Percentiles rank a stretch among this genome's conserved stretches.
Conservation (phyloP, 2,888 invertebrate species). For the Kuschelorhynchus macadamiae region DNA sequence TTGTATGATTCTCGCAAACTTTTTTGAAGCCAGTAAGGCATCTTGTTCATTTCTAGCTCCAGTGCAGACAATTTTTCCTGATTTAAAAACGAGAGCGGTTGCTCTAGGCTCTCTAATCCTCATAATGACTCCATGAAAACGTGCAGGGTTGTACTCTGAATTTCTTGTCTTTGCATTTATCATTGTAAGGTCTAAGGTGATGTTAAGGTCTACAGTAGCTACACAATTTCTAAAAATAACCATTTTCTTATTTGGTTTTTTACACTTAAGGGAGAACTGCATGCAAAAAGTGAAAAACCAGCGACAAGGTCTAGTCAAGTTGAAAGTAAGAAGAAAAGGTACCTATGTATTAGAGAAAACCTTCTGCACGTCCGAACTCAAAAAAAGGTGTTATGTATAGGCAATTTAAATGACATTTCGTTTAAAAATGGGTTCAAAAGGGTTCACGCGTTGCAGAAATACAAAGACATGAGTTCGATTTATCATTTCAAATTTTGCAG, state of each 20-base stretch:
- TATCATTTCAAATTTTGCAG: too few species aligned
- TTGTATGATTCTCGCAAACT: conserved; percentile 87
- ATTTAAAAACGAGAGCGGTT: conserved; percentile 82
- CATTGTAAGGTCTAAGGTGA: conserved; percentile 79
- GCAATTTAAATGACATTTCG: too few species aligned
- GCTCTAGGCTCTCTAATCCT: conserved; percentile 84
- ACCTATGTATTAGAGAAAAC: too few species aligned
- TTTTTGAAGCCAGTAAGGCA: conserved; percentile 82
- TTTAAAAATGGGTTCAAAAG: too few species aligned
- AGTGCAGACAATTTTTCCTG: conserved; percentile 87
- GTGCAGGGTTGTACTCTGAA: conserved; percentile 86
- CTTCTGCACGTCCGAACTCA: too few species aligned
- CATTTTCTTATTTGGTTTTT: neutral
- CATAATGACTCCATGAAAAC: conserved; percentile 89
- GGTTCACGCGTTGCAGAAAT: too few species aligned
- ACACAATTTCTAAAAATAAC: conserved; percentile 76
- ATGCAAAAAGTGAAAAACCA: too few species aligned
- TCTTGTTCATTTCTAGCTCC: conserved; percentile 85
- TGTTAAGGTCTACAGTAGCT: conserved; percentile 82
- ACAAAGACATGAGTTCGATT: too few species aligned
- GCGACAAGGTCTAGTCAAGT: too few species aligned
- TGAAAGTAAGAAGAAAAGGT: too few species aligned
- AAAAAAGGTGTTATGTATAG: too few species aligned
- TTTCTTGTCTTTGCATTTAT: conserved; percentile 86
- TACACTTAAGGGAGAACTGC: too few species aligned